Evolutionary conservation across 2,888 invertebrate genomes (phyloP), one percentile per base, ranked within the genome.

Genomic region (Chouioia cunea): DNA sequence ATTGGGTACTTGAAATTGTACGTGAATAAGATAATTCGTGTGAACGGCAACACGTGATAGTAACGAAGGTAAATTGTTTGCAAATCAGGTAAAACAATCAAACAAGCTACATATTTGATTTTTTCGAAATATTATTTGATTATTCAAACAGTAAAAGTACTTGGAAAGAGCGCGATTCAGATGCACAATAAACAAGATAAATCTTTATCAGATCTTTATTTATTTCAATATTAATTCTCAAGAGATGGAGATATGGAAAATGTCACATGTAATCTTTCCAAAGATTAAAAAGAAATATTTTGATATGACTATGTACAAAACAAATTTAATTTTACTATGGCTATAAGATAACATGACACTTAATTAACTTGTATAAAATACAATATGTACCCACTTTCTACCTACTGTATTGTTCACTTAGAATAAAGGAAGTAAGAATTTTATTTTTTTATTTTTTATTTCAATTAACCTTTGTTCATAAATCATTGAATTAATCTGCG

Each of bases 301-400:
- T 68, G 65, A 70, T 73, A 74, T 44, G 60, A 62, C 65, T 68
- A 62, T 69, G 59, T 74, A 71, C 65, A 67, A 67, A 67, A 56
- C 23, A 63, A 66, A 46, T 66, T 62, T 65, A 65, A 65, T 65
- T 64, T 71, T 57, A 68, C 65, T 36, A 58, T 58, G 73, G 59
- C 70, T 73, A 71, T 71, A 67, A 66, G 46, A 20, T 73, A 63
- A 63, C 62, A 64, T 58, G 56, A 65, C 43, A 71, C 48, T 47
- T 22, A 65, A 4, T 71, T 62, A 58, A 68, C 16, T 65, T 73
- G 70, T 73, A 63, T 64, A 64, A 73, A 73, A 73, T 65, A 43
- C 62, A 69, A 65, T 71, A 48, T 68, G 65, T 69, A 71, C 22
- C 20, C 56, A 22, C 44, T 73, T 71, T 65, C 1, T 10, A 36